phyloP scores from a whole-genome alignment of 2,797 vertebrate genomes.

The Valencia hispanica region DNA sequence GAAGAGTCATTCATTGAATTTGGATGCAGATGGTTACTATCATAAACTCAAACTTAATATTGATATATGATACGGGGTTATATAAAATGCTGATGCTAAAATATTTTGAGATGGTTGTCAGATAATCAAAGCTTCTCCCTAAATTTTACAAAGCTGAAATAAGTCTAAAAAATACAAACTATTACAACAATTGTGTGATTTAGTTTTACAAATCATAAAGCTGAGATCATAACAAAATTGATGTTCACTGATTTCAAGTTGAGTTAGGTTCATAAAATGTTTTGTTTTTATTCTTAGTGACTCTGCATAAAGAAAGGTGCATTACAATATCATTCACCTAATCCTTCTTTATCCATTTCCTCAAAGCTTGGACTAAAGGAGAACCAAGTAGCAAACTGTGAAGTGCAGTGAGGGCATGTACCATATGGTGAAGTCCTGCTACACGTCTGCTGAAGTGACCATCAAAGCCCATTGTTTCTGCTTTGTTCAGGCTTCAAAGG shows the following conservation, averaged over 20 bases:
- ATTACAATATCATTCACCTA: slow-evolving; percentile 37
- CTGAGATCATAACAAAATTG: slow-evolving; percentile 1
- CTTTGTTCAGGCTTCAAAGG: slow-evolving; percentile 81
- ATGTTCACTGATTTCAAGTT: slow-evolving; percentile 1
- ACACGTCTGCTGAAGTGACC: slow-evolving; percentile 62
- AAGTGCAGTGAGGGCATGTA: slow-evolving; percentile 60
- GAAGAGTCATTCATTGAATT: neutral
- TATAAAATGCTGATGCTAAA: neutral
- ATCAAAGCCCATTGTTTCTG: slow-evolving; percentile 76
- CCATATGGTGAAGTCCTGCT: slow-evolving; percentile 75
- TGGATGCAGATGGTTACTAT: neutral
- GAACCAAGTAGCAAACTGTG: slow-evolving; percentile 56
- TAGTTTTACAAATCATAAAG: neutral
- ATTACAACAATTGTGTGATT: neutral
- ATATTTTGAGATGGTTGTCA: neutral
- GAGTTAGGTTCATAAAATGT: neutral
- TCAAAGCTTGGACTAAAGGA: slow-evolving; percentile 55
- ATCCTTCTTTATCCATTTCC: slow-evolving; percentile 42
- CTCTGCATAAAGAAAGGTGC: slow-evolving; percentile 16
- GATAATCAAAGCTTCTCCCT: neutral
- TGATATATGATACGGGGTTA: neutral
- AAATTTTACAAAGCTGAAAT: neutral
- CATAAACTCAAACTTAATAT: neutral
- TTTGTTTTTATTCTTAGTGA: neutral
- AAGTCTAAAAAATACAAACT: neutral